Base-by-base conservation (phyloP, 2,113 vertebrate species). In the Damaliscus lunatus region DNA sequence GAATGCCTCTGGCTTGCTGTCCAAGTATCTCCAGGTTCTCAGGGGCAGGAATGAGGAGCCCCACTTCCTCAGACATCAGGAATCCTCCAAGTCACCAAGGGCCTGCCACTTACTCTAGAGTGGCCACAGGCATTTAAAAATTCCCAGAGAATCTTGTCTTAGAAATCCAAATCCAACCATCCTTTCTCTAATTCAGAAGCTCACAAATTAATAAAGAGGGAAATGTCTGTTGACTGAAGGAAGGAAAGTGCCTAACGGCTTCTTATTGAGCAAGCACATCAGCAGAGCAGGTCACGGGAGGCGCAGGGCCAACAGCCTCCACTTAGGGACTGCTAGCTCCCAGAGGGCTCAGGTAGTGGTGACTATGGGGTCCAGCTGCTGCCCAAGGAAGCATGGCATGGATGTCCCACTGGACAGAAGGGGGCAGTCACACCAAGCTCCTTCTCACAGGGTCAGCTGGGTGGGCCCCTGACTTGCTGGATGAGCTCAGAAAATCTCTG, bases 131-230 rank as follows among this genome's bases (percentile, higher is more conserved):
- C 64, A 40, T 17, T 94, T 43, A 78, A 25, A 60, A 74, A 85
- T 82, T 92, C 92, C 92, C n/a, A 43, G 50, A 97, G 94, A 94
- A 88, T 77, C 74, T 55, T 94, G 92, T 60, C 90, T 88, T 74
- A 97, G 97, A 98, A 97, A 97, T 81, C n/a, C 85, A 97, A 93
- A 93, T 48, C 95, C 91, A 57, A 3, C 8, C 46, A 90, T 27
- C 50, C 95, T 43, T 86, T 74, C 84, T 95, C 59, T 50, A 88
- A 88, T 92, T 96, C 96, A 53, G 84, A 93, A 90, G 13, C 90
- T 94, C 29, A 81, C 81, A 95, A 53, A 94, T 90, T 88, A 87
- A 92, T 48, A 52, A 84, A 96, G 93, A 94, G 50, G 53, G 74
- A 48, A 86, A 74, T 78, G 64, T 87, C 92, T 96, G 60, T 71